A percentile compares a stretch with the other conserved stretches of the same genome.
Evolutionary conservation across 2,797 vertebrate species (phyloP).

Genomic region (Tympanoctomys barrerae): DNA sequence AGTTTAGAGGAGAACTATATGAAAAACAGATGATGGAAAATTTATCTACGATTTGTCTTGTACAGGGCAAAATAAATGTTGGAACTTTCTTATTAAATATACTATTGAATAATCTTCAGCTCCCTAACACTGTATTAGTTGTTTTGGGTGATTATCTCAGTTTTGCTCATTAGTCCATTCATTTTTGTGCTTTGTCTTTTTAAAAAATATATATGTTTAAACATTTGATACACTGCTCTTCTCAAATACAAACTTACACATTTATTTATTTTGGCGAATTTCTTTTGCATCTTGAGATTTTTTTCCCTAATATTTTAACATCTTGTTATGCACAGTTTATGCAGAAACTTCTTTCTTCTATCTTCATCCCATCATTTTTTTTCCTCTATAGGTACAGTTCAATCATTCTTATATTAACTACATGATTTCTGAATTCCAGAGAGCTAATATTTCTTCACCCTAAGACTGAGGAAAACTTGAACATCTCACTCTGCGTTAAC

Average conservation of each 20-base stretch:
- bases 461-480: neutral
- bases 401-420: neutral
- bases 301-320: neutral
- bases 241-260: neutral
- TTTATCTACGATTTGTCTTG: neutral
- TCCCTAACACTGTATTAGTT: neutral
- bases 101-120: neutral
- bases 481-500: neutral
- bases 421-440: neutral
- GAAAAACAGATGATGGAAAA: neutral
- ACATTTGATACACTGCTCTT: neutral
- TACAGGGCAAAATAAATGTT: neutral
- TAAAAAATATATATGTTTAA: neutral
- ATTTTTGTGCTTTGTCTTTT: neutral
- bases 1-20: neutral
- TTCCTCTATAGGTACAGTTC: neutral
- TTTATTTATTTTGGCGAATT: neutral
- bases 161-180: neutral
- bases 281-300: neutral
- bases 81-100: neutral
- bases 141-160: neutral
- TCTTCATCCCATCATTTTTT: neutral
- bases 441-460: neutral
- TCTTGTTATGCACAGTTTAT: neutral
- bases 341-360: neutral